Evolutionary conservation across 53 echinoderm and acorn worm species (phyloP).

Genomic region (Holothuria scabra): DNA sequence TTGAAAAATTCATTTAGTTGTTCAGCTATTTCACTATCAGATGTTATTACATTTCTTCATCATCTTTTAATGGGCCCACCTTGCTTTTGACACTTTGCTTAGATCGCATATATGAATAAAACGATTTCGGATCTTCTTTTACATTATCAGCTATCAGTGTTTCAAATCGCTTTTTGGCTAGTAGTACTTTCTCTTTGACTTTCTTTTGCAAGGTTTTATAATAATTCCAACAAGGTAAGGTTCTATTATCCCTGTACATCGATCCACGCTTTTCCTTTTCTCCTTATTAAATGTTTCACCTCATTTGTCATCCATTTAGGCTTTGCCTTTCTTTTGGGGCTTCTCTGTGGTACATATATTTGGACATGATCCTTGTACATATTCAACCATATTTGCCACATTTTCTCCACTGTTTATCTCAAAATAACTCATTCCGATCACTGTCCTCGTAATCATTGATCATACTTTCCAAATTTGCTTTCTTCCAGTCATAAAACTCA

Average conservation of each 20-base stretch:
- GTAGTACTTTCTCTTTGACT: neutral
- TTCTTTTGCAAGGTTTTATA: neutral
- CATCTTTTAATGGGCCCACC: neutral
- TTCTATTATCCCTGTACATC: neutral
- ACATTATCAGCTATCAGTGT: neutral
- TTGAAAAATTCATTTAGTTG: no score
- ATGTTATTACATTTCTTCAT: neutral
- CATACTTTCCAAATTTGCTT: neutral
- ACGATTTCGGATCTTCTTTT: neutral
- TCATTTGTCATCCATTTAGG: neutral
- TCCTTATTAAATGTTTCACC: no score
- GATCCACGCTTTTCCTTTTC: no score
- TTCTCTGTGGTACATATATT: neutral
- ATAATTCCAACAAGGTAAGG: neutral
- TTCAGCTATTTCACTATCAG: neutral
- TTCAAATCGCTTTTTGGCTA: neutral
- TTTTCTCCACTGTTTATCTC: neutral
- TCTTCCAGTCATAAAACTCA: neutral
- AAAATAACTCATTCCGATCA: neutral
- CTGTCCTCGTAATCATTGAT: neutral
- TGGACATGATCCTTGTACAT: neutral
- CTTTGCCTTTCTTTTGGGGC: neutral
- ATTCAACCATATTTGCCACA: neutral
- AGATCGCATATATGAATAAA: conserved; percentile 27
- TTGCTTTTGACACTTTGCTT: conserved; percentile 5